These are phyloP conservation scores for Cremastinae sp. DNA, from an alignment of 2,888 invertebrate species.

Conservation along the genomic window DNA sequence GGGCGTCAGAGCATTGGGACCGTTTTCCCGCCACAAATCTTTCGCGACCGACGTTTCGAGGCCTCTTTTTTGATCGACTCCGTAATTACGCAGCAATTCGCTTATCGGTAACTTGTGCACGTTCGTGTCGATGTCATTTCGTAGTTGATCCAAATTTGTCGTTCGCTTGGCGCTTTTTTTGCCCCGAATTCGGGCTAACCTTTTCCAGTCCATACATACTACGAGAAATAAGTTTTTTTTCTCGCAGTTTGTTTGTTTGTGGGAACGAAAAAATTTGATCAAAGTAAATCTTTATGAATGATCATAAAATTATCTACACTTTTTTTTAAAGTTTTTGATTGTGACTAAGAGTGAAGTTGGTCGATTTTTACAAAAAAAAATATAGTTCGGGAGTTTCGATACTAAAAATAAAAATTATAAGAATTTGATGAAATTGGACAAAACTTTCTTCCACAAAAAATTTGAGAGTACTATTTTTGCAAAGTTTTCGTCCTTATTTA, in stretches of 20 bases:
- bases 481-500: no score
- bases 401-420: no score
- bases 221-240: constrained; percentile 19
- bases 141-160: constrained; percentile 61
- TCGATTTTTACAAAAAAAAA: no score
- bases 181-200: constrained; percentile 39
- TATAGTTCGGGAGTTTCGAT: no score
- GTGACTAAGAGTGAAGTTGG: no score
- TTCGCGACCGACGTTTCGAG: constrained; percentile 83
- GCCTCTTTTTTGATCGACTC: constrained; percentile 78
- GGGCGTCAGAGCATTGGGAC: constrained; percentile 87
- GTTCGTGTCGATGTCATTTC: constrained; percentile 66
- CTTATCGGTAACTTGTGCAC: constrained; percentile 62
- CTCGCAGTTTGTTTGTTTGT: background rate
- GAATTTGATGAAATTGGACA: no score
- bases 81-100: constrained; percentile 63
- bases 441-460: no score
- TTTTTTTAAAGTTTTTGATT: no score
- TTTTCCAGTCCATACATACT: constrained; percentile 47
- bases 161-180: constrained; percentile 29
- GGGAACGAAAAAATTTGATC: background rate
- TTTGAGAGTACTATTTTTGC: no score
- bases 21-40: constrained; percentile 83
- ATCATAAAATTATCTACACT: no score
- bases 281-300: no score